Evolutionary conservation across 2,888 invertebrate species (phyloP), one percentile per base, ranked within the genome.

Genomic region (Nowickia ferox): DNA sequence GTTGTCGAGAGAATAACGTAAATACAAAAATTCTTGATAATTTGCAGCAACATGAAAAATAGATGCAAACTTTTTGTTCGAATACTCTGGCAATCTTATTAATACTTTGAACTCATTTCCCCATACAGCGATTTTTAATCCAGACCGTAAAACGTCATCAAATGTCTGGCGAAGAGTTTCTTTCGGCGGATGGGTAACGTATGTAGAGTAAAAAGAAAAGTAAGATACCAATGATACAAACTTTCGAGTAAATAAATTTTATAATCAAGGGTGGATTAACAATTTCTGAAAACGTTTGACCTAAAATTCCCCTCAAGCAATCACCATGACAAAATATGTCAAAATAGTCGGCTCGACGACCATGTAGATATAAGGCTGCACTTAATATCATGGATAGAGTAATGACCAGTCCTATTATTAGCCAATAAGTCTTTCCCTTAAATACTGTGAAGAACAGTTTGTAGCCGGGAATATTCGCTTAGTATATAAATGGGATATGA

Each of bases 131-230:
- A 91, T 74, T 57, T 90, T 90, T 1, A 88, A 9, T 0, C 87
- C 84, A 0, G 91, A 90, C 0, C 82, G 79, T 15, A 89, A 61
- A 0, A 91, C 82, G 66, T 91, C 92, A 40, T 92, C 90, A 13
- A 88, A 91, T 15, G 80, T 87, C 3, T 74, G 87, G 1, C 88
- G 87, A 0, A 89, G 87, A 3, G 85, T 5, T 44, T 88, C 84
- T 55, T 90, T 91, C 0, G 91, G 92, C 0, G 89, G 87, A n/a
- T 88, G 90, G 1, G 90, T 92, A 10, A 91, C 88, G 74, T 89
- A 92, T 0, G 91, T 89, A 8, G 91, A 90, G 68, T 91, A 90
- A 76, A 90, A 90, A 0, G 91, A 89, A 65, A 91, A 92, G 86
- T 5, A 92, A 84, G 13, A 92, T 88, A 1, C 92, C 92, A 51